Conservation (phyloP, 2,113 vertebrate genomes). For the Leptobrachium leishanense region DNA sequence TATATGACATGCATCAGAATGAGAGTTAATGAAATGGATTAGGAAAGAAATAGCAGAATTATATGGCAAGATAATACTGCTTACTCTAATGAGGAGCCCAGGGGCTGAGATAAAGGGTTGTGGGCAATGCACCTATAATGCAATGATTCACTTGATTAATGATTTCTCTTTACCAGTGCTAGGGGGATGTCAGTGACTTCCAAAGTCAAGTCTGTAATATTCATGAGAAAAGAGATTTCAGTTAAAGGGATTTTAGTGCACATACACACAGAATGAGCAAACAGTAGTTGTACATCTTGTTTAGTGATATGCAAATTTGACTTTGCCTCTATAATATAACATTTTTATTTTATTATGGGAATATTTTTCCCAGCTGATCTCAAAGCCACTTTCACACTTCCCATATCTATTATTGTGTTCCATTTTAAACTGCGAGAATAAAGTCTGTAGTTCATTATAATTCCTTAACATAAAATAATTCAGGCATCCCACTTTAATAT, state of each 20-base stretch:
- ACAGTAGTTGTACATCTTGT: too few species aligned
- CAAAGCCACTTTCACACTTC: too few species aligned
- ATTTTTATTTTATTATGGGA: too few species aligned
- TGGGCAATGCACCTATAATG: constrained; percentile 51
- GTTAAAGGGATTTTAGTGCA: constrained; percentile 20
- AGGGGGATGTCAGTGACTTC: constrained; percentile 28
- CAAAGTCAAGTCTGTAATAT: constrained; percentile 43
- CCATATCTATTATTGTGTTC: too few species aligned
- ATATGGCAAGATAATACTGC: constrained; percentile 48
- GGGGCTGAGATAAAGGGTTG: constrained; percentile 50
- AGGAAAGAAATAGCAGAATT: constrained; percentile 49
- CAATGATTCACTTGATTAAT: constrained; percentile 51
- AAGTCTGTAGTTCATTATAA: too few species aligned
- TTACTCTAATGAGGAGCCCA: constrained; percentile 49
- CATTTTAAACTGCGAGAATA: too few species aligned
- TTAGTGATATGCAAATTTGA: too few species aligned
- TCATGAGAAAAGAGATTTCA: constrained; percentile 33
- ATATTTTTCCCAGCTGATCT: too few species aligned
- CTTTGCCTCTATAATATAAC: too few species aligned
- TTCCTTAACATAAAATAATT: too few species aligned
- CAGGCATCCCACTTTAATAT: too few species aligned
- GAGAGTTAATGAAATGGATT: constrained; percentile 51
- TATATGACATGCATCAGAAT: constrained; percentile 51
- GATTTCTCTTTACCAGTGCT: constrained; percentile 31
- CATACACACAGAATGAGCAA: too few species aligned